A percentile compares a stretch with the other conserved stretches of the same genome.
phyloP scores from a whole-genome alignment of 92 coral and sea anemone species.

The Parazoanthus swiftii region DNA sequence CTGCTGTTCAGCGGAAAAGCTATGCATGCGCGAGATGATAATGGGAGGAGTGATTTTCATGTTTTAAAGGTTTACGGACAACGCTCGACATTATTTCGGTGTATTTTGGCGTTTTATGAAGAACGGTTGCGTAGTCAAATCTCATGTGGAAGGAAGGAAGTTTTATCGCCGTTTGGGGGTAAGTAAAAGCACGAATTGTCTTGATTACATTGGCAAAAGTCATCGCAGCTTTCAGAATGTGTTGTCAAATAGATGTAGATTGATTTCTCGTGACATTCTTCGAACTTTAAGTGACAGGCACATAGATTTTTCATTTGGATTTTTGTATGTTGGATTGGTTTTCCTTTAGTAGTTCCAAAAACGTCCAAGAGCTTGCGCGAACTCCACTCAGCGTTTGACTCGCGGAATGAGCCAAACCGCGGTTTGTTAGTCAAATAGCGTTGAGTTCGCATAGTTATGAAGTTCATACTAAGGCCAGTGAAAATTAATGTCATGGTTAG shows the following conservation, averaged over 20 bases:
- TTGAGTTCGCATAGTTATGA: too few relatives aligned
- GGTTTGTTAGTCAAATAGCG: too few relatives aligned
- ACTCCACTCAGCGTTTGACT: too few relatives aligned
- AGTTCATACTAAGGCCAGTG: too few relatives aligned
- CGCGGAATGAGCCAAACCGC: too few relatives aligned
- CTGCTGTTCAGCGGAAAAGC: not conserved
- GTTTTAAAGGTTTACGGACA: constrained; percentile 1
- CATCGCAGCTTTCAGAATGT: constrained; percentile 21
- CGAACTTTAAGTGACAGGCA: not conserved
- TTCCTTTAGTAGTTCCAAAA: too few relatives aligned
- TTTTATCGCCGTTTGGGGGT: not conserved
- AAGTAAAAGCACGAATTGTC: constrained; percentile 28
- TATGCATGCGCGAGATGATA: not conserved
- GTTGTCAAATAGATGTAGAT: not conserved
- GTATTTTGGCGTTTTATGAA: constrained; percentile 24
- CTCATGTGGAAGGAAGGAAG: not conserved
- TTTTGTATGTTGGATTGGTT: too few relatives aligned
- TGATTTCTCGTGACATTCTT: constrained; percentile 17
- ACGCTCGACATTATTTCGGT: constrained; percentile 23
- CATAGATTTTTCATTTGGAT: too few relatives aligned
- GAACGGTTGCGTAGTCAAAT: not conserved
- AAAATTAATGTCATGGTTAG: too few relatives aligned
- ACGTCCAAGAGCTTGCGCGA: too few relatives aligned
- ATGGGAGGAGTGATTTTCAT: not conserved
- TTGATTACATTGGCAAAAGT: constrained; percentile 26